phyloP scores from a whole-genome alignment of 2,888 invertebrate genomes.

The Cabera pusaria region DNA sequence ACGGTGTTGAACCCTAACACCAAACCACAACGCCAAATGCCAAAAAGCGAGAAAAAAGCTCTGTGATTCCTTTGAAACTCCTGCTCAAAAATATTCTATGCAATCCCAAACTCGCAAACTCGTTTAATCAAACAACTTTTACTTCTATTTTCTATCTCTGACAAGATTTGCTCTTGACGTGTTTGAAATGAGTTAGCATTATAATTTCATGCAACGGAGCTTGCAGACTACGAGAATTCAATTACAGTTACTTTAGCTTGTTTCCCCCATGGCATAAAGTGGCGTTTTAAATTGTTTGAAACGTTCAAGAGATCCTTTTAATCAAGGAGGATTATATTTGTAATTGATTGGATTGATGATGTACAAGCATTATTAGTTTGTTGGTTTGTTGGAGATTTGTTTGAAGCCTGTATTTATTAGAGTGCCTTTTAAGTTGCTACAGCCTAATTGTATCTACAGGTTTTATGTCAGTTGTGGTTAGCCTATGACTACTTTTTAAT shows the following conservation, averaged over 20 bases:
- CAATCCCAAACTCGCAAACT: background rate
- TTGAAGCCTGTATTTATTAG: too few species aligned
- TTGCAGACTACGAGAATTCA: constrained; percentile 4
- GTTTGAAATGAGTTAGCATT: constrained; percentile 15
- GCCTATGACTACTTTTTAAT: too few species aligned
- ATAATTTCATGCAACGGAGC: constrained; percentile 7
- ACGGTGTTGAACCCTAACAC: constrained; percentile 3
- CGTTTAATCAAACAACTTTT: too few species aligned
- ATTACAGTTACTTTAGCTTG: constrained; percentile 6
- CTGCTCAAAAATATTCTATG: constrained; percentile 4
- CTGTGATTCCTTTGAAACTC: constrained; percentile 3
- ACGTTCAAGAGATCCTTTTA: constrained; percentile 1
- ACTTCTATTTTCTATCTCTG: constrained; percentile 5
- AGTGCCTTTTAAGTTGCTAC: too few species aligned
- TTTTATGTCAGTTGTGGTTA: too few species aligned
- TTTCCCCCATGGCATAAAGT: constrained; percentile 1
- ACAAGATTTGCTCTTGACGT: constrained; percentile 10
- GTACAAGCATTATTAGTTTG: too few species aligned
- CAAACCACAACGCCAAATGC: background rate
- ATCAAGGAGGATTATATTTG: too few species aligned
- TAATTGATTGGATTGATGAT: constrained; percentile 1
- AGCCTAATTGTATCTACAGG: too few species aligned
- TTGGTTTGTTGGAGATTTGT: too few species aligned
- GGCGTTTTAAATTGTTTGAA: constrained; percentile 7
- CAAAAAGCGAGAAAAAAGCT: constrained; percentile 3